Evolutionary conservation across 2,113 vertebrate species (phyloP).

Genomic region (Lynx canadensis): DNA sequence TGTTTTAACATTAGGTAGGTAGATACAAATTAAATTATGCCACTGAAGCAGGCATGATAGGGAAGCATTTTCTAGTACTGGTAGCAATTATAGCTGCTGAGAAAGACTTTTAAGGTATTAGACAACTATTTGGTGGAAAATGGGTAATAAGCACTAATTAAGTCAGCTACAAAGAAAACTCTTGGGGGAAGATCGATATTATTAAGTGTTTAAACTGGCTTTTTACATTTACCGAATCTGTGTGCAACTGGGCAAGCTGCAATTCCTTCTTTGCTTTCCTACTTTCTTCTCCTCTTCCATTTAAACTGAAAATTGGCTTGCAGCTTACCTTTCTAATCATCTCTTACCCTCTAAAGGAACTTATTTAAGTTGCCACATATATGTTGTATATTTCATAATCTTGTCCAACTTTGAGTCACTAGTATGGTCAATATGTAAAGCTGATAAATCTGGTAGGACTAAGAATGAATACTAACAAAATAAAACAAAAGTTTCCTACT

Average conservation of each 20-base stretch:
- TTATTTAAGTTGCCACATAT: neutral
- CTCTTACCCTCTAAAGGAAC: neutral
- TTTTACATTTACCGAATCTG: conserved; percentile 55
- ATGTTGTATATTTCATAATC: neutral
- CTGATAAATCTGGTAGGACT: neutral
- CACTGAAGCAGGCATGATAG: neutral
- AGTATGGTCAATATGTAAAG: neutral
- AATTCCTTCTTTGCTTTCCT: neutral
- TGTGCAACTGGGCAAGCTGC: neutral
- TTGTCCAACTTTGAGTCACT: neutral
- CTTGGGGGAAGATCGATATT: conserved; percentile 70
- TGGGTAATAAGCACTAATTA: conserved; percentile 75
- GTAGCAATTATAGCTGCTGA: conserved; percentile 46
- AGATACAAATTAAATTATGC: conserved; percentile 54
- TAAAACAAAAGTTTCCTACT: neutral
- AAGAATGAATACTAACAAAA: neutral
- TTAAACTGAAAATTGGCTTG: neutral
- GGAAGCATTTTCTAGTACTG: neutral
- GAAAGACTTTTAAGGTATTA: conserved; percentile 60
- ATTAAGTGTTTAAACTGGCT: conserved; percentile 72
- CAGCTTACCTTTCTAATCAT: neutral
- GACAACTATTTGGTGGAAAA: conserved; percentile 57
- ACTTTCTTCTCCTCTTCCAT: neutral
- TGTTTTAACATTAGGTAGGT: conserved; percentile 16
- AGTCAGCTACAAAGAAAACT: conserved; percentile 52